Percentiles rank a stretch among this genome's conserved stretches.
Evolutionary conservation across 2,888 invertebrate species (phyloP).

Genomic region (Geophilus truncorum): DNA sequence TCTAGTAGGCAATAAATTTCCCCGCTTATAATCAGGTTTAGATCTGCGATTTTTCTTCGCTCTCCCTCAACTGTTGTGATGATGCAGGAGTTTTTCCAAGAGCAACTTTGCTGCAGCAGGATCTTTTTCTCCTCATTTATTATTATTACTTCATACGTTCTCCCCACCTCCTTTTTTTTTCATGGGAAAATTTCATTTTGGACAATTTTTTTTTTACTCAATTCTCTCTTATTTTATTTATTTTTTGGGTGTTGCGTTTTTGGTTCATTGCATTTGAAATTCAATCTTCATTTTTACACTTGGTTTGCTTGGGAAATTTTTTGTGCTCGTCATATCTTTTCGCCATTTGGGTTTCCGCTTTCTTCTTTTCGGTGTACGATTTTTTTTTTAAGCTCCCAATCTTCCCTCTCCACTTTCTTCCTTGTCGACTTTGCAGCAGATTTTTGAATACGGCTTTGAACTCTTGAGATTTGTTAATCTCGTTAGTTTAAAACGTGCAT

Average conservation of each 20-base stretch:
- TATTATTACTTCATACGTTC: not conserved
- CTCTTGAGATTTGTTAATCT: constrained; percentile 21
- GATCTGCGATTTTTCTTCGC: not conserved
- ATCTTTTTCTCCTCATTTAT: not conserved
- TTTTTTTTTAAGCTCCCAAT: too few species aligned
- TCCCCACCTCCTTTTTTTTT: not conserved
- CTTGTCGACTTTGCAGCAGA: not conserved
- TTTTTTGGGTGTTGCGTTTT: not conserved
- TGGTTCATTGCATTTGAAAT: constrained; percentile 23
- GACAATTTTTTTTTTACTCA: not conserved
- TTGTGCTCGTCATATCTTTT: constrained; percentile 22
- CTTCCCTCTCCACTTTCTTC: not conserved
- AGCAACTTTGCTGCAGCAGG: not conserved
- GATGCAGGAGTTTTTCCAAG: not conserved
- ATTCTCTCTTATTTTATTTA: not conserved
- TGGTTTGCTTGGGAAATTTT: not conserved
- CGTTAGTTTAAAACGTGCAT: not conserved
- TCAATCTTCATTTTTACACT: constrained; percentile 18
- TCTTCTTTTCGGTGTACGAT: not conserved
- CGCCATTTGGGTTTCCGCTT: constrained; percentile 3
- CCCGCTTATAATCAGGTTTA: not conserved
- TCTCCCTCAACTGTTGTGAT: not conserved
- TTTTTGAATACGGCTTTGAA: not conserved
- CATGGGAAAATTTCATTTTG: not conserved
- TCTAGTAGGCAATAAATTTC: not conserved